Base-by-base conservation (phyloP, 2,888 invertebrate genomes). In the Zaprionus lineosus region DNA sequence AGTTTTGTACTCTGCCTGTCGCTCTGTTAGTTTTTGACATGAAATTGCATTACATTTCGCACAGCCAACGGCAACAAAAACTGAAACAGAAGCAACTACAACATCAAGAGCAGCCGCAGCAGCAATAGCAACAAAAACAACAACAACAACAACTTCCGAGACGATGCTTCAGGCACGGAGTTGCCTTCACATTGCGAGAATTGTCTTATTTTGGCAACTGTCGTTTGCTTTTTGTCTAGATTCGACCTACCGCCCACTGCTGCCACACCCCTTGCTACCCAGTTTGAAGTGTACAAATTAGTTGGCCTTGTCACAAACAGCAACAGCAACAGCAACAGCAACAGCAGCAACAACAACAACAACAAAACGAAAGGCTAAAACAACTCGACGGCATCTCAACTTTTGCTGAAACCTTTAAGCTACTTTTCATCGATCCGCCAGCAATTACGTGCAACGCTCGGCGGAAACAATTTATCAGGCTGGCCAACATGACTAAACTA, bases 181-280 rank as follows among this genome's bases (percentile, higher is more conserved):
- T 72, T 76, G 58, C 33, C 58, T 44, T 37, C 43, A 62, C 64
- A 48, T 59, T 59, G 51, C 57, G 57, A 61, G 84, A 64, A 84
- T 86, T 78, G 78, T 84, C 77, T 84, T 83, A 72, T 76, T 81
- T 78, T 84, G 82, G 82, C 86, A 81, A 76, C 84, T 86, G 78
- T 86, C 86, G 46, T 84, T 83, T 53, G 72, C 56, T 85, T 75
- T 79, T 66, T 76, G 48, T 47, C 41, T 47, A 39, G 19, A 24
- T 24, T 24, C 8, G 24, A 6, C 24, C 24, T 21, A 7, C 3
- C 3, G 21, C 24, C 11, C 29, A 16, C n/a, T 28, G 26, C 4
- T 26, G 26, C n/a, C 7, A 34, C 8, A n/a, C n/a, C 14, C 16
- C 5, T n/a, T n/a, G n/a, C 48, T 33, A 15, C 29, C 48, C 47